Evolutionary conservation across 1,140 invertebrate species (phyloP), one percentile per base, ranked within the genome.

Genomic region (Notospermus geniculatus): DNA sequence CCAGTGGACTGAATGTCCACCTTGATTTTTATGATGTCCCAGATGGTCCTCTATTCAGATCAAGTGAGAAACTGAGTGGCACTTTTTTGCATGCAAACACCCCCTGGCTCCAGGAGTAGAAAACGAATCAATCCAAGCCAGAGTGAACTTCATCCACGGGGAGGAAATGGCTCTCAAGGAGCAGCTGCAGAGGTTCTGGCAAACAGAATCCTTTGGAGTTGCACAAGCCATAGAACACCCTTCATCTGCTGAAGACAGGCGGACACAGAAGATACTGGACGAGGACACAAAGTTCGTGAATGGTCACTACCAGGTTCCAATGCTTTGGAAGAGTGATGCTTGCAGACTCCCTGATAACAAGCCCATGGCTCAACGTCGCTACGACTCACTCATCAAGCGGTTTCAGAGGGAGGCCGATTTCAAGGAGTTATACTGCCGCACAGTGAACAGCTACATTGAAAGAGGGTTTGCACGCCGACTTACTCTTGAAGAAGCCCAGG

Each of bases 391-490:
- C 2, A 9, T 27, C 17, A 27, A 23, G n/a, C 17, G 54, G 2
- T 55, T 55, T 17, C 17, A 27, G 17, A 55, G 27, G 28, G 54
- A 55, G 5, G 7, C 28, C 2, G 54, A 23, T 17, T 55, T 55
- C 17, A 55, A 55, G 25, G 54, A 22, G 5, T 9, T 22, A 4
- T 50, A 50, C 25, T n/a, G n/a, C n/a, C 7, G 23, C 4, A 22
- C 39, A n/a, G 39, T 30, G 28, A 9, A 27, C 22, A n/a, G 7
- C 5, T 27, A 55, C 54, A 27, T 55, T 22, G 9, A 2, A 2
- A 30, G 28, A 2, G 55, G 56, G 5, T 52, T 30, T 52, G 61
- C 56, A 17, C 41, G 52, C 29, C 11, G 22, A 25, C 55, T 63
- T 5, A 15, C 45, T 13, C 15, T 22, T 11, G 32, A 63, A 11